Evolutionary conservation across 2,797 vertebrate genomes (phyloP).

Genomic region (Lagothrix lagotricha): DNA sequence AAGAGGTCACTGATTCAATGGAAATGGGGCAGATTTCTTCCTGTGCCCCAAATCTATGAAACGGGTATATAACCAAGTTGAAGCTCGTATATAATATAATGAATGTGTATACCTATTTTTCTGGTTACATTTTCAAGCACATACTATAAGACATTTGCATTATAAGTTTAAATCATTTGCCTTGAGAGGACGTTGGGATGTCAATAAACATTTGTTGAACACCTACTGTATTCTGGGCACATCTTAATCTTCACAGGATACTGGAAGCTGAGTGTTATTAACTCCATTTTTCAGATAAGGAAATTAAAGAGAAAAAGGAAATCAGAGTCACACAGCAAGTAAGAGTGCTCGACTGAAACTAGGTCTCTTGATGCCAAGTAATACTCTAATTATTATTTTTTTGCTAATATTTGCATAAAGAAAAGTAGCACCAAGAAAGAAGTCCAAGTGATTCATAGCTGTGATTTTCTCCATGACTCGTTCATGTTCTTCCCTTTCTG

Average conservation of each 20-base stretch:
- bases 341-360: background rate
- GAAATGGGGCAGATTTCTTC: background rate
- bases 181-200: background rate
- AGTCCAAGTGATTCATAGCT: background rate
- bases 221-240: background rate
- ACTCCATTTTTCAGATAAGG: background rate
- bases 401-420: background rate
- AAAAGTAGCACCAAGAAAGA: background rate
- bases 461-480: background rate
- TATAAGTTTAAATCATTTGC: background rate
- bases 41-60: background rate
- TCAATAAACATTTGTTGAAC: background rate
- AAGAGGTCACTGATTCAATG: background rate
- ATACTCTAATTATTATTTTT: background rate
- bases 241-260: background rate
- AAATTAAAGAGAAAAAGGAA: background rate
- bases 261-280: background rate
- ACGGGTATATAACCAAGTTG: background rate
- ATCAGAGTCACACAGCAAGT: background rate
- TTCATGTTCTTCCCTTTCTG: background rate
- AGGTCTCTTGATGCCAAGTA: background rate
- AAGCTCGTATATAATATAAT: background rate
- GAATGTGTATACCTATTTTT: background rate
- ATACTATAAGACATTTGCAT: background rate
- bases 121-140: background rate